Percentiles rank a stretch among this genome's conserved stretches.
phyloP scores from a whole-genome alignment of 1,140 invertebrate species.

The Coptotermes formosanus region DNA sequence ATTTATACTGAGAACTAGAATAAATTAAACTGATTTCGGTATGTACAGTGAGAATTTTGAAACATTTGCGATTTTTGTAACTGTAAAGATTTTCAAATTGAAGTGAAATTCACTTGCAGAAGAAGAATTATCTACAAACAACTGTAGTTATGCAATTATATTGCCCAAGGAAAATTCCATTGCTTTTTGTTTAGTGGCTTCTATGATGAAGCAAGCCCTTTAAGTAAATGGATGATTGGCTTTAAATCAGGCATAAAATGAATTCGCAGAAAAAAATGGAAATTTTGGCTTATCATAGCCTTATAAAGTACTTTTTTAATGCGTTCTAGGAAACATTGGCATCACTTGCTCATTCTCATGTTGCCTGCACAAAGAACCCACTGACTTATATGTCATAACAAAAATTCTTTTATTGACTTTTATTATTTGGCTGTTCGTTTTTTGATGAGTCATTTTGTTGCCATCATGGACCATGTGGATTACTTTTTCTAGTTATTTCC shows the following conservation, averaged over 20 bases:
- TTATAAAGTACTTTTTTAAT: neutral
- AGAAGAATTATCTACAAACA: neutral
- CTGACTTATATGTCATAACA: neutral
- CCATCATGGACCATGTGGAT: neutral
- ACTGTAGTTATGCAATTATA: neutral
- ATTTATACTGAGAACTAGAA: no score
- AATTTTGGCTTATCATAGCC: neutral
- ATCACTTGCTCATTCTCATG: neutral
- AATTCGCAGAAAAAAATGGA: neutral
- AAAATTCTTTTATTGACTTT: neutral
- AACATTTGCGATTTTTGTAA: neutral
- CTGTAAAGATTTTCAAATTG: neutral
- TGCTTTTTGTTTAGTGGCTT: neutral
- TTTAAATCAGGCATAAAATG: neutral
- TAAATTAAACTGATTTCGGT: no score
- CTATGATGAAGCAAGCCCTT: neutral
- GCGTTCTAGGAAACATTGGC: neutral
- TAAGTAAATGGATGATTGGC: neutral
- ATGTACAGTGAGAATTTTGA: neutral
- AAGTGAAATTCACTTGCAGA: no score
- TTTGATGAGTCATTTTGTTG: neutral
- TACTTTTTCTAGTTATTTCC: neutral
- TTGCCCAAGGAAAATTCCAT: neutral
- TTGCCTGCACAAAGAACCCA: neutral
- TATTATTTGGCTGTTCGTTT: neutral